Conservation (phyloP, 1,140 invertebrate species). For the Drepana arcuata region DNA sequence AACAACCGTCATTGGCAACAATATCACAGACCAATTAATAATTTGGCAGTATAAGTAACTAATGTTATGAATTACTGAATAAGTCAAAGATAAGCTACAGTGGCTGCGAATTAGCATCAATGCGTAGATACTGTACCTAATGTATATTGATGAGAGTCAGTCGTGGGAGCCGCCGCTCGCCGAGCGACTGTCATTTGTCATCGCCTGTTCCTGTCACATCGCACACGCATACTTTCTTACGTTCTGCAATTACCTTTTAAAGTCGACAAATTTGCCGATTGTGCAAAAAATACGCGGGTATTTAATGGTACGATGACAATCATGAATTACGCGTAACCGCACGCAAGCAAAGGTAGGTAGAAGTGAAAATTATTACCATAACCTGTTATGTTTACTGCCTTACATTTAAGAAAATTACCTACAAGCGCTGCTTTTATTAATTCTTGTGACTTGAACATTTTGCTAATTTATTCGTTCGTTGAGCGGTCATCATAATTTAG, state of each 20-base stretch:
- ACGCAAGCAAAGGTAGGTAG: no score
- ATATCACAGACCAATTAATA: slow-evolving; percentile 7
- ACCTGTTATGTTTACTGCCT: no score
- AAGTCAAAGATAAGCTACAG: slow-evolving; percentile 20
- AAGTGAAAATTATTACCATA: no score
- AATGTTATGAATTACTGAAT: slow-evolving; percentile 29
- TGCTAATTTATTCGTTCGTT: background rate
- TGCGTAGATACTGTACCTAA: slow-evolving; percentile 19
- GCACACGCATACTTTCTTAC: slow-evolving; percentile 54
- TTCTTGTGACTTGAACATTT: no score
- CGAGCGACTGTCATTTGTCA: slow-evolving; percentile 58
- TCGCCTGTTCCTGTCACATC: slow-evolving; percentile 51
- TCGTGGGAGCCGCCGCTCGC: slow-evolving; percentile 40
- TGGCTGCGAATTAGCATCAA: slow-evolving; percentile 12
- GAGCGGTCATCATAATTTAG: slow-evolving; percentile 3
- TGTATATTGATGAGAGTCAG: slow-evolving; percentile 53
- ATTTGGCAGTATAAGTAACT: slow-evolving; percentile 8
- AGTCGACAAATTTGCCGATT: slow-evolving; percentile 47
- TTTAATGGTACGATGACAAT: slow-evolving; percentile 33
- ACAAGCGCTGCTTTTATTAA: no score
- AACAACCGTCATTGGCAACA: slow-evolving; percentile 3
- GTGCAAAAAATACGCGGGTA: slow-evolving; percentile 21
- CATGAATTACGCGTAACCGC: slow-evolving; percentile 11
- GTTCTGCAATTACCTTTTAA: slow-evolving; percentile 60
- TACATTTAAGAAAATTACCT: no score